Conservation (phyloP, 2,888 invertebrate genomes). For the Strigamia maritima region DNA sequence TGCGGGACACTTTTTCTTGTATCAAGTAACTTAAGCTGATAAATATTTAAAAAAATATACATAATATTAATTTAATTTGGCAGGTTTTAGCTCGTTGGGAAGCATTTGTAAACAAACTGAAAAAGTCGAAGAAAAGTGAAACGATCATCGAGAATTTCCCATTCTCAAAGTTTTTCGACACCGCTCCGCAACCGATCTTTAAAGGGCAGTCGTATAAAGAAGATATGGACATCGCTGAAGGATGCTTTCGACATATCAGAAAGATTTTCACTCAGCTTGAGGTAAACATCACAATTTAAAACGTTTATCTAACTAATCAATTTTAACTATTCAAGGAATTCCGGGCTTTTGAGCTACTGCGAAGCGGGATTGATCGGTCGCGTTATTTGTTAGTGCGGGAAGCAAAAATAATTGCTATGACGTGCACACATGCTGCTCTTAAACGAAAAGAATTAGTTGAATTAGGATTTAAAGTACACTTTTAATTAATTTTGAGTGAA, state of each 20-base stretch:
- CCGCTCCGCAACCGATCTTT: constrained; percentile 90
- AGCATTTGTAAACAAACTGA: constrained; percentile 68
- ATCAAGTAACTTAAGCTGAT: constrained; percentile 62
- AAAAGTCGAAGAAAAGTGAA: constrained; percentile 56
- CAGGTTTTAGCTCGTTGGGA: constrained; percentile 84
- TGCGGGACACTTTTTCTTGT: constrained; percentile 95
- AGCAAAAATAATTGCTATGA: constrained; percentile 99
- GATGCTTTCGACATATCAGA: constrained; percentile 90
- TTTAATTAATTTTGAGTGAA: no score
- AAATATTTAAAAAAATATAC: background rate
- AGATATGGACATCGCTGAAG: constrained; percentile 82
- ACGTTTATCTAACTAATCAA: background rate
- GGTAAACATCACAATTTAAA: constrained; percentile 46
- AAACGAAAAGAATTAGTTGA: constrained; percentile 94
- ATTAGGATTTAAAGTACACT: constrained; percentile 66
- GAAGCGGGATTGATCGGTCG: constrained; percentile 92
- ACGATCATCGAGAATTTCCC: constrained; percentile 80
- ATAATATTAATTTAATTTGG: background rate
- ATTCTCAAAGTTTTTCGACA: constrained; percentile 86
- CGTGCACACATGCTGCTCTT: constrained; percentile 98
- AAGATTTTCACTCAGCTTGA: constrained; percentile 95
- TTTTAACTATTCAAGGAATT: constrained; percentile 64
- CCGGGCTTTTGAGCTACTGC: constrained; percentile 90
- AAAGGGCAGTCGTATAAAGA: constrained; percentile 71
- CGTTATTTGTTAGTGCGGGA: constrained; percentile 96